These are phyloP conservation scores for Yponomeuta plumbellus DNA, from an alignment of 2,888 invertebrate species.

Conservation along the genomic window DNA sequence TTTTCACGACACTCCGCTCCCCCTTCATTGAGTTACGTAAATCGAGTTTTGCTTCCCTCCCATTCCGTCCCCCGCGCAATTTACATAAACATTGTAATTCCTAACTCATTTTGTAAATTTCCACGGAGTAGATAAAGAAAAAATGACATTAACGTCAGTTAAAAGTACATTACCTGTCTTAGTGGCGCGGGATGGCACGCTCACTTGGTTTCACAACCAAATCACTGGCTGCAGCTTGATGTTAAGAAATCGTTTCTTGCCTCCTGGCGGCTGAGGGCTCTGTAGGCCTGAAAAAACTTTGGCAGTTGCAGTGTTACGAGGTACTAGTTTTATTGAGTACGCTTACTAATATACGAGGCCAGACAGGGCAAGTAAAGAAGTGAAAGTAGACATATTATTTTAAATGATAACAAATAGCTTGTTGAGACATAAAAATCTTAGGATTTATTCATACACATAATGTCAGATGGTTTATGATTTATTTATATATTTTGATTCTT, in stretches of 20 bases:
- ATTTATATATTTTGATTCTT: no score
- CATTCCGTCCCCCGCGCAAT: background rate
- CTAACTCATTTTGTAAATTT: slow-evolving; percentile 18
- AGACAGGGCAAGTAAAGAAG: no score
- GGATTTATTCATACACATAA: no score
- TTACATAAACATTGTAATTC: slow-evolving; percentile 16
- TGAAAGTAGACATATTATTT: no score
- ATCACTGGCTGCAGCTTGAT: slow-evolving; percentile 13
- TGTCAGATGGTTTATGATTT: no score
- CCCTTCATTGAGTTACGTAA: background rate
- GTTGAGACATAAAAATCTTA: no score
- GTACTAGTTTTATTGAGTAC: background rate
- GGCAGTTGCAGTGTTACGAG: background rate
- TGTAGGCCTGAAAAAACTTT: background rate
- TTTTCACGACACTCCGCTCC: background rate
- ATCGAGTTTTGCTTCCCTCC: background rate
- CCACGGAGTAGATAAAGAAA: slow-evolving; percentile 28
- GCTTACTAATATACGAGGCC: no score
- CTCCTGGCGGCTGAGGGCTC: background rate
- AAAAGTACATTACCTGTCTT: slow-evolving; percentile 55
- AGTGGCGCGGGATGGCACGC: slow-evolving; percentile 38
- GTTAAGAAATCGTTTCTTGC: background rate
- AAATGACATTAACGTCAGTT: slow-evolving; percentile 66
- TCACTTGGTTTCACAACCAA: slow-evolving; percentile 38
- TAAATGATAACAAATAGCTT: no score